Evolutionary conservation across 92 coral and sea anemone species (phyloP), one percentile per base, ranked within the genome.

Genomic region (Phenganax marumi): DNA sequence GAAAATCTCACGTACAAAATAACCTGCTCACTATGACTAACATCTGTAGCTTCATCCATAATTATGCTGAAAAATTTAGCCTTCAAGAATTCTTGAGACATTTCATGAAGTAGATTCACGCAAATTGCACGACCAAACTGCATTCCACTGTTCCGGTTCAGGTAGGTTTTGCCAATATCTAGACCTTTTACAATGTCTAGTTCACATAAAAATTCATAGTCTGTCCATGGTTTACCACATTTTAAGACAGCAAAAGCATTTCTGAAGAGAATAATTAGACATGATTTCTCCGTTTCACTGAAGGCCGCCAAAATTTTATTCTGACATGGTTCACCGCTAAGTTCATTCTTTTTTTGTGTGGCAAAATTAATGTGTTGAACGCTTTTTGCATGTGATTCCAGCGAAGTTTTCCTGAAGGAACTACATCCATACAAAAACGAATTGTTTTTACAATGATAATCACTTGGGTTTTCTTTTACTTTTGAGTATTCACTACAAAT

Each of bases 81-180:
- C 60, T 25, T 64, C 85, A 81, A 70, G 63, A 81, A 81, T 5
- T 81, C 85, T 81, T 16, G 71, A 81, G 85, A 81, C 9, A 81
- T 81, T 10, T 81, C 85, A 81, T 81, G 50, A 26, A 81, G 68
- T 53, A 81, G 53, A 66, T 81, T 81, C 70, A 81, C 79, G 55
- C 85, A 81, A 81, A 81, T 80, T 80, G 54, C 84, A 80, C 62
- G 76, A 16, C 75, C 76, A 80, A 80, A 80, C 84, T 80, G 84
- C 84, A 80, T 80, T 80, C 72, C 53, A 14, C 54, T 63, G 60
- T 80, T 62, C 66, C 54, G 75, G 69, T 80, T 18, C 10, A 80
- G 43, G 43, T 62, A 50, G 56, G 60, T 65, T n/a, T 64, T 80
- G 11, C 76, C 79, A 23, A 71, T 71, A 55, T 82, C 17, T 55